phyloP scores from a whole-genome alignment of 2,113 vertebrate species.

The Spea multiplicata region DNA sequence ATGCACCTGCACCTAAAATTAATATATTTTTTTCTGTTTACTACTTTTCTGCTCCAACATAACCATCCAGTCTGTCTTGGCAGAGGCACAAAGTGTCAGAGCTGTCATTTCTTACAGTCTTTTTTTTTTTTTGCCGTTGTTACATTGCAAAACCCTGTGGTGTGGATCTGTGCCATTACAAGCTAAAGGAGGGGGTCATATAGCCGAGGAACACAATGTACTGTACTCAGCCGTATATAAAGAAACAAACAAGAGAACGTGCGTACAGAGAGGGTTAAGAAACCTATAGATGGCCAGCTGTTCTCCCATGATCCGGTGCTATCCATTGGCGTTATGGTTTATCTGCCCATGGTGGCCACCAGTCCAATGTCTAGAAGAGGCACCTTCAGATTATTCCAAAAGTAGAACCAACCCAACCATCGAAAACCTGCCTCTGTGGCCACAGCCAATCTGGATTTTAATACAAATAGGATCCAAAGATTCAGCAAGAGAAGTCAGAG shows the following conservation, averaged over 20 bases:
- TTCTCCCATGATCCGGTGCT: too few species aligned
- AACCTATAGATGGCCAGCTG: too few species aligned
- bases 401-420: too few species aligned
- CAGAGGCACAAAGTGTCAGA: background rate
- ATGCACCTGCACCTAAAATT: too few species aligned
- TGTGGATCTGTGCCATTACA: conserved; percentile 21
- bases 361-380: too few species aligned
- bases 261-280: background rate
- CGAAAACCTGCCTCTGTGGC: too few species aligned
- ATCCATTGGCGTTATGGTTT: too few species aligned
- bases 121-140: conserved; percentile 16
- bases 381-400: too few species aligned
- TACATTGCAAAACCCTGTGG: conserved; percentile 31
- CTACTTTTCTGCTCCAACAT: background rate
- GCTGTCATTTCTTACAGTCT: background rate
- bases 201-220: conserved; percentile 31
- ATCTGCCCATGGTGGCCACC: too few species aligned
- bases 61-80: background rate
- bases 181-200: background rate
- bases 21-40: too few species aligned
- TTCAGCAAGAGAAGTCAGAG: background rate
- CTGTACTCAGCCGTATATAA: conserved; percentile 26
- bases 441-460: too few species aligned
- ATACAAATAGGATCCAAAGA: background rate
- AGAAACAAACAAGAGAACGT: conserved; percentile 8